phyloP scores from a whole-genome alignment of 2,113 vertebrate genomes.

The Malurus alboscapulatus region DNA sequence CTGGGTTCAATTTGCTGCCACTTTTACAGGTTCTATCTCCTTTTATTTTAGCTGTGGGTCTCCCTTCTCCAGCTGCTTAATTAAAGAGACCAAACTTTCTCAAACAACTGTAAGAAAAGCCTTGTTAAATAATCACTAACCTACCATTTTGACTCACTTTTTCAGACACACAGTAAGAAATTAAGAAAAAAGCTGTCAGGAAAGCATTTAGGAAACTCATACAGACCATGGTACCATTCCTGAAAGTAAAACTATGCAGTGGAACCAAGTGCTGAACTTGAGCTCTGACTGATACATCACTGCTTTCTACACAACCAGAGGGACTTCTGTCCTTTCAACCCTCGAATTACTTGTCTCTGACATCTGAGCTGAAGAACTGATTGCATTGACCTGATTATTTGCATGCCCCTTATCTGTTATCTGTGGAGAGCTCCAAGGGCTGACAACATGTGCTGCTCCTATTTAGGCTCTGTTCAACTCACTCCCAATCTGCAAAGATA shows the following conservation, averaged over 20 bases:
- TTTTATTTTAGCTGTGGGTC: background rate
- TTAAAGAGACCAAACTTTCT: background rate
- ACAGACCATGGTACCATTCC: background rate
- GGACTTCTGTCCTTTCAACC: background rate
- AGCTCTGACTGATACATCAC: background rate
- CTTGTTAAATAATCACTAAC: background rate
- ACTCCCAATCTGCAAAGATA: background rate
- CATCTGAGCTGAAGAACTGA: background rate
- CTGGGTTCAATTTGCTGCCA: constrained; percentile 28
- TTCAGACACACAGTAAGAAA: background rate
- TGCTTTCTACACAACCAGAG: background rate
- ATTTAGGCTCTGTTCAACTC: background rate
- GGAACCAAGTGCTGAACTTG: background rate
- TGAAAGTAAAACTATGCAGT: background rate
- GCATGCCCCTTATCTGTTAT: background rate
- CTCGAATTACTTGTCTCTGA: background rate
- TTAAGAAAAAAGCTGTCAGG: background rate
- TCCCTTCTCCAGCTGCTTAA: background rate
- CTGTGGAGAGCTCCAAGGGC: background rate
- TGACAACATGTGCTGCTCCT: background rate
- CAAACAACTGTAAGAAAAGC: background rate
- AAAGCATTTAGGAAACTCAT: background rate
- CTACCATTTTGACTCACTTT: background rate
- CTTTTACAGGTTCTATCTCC: background rate
- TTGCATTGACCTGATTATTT: background rate